Percentiles rank a stretch among this genome's conserved stretches.
Evolutionary conservation across 2,797 vertebrate species (phyloP).

Genomic region (Synanceia verrucosa): DNA sequence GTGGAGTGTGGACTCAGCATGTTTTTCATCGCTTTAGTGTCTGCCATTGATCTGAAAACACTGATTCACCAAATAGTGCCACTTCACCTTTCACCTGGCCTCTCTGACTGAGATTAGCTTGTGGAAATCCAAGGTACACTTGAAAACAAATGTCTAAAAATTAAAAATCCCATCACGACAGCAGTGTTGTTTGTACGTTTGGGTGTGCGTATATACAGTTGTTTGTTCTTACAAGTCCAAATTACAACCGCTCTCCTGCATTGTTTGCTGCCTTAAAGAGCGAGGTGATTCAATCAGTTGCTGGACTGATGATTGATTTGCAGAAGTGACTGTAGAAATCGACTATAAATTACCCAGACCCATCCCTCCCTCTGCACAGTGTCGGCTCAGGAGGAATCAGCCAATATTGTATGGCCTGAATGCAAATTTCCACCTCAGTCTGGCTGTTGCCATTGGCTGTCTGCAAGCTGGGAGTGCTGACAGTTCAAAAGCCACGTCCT

Average conservation of each 20-base stretch:
- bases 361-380: constrained; percentile 44
- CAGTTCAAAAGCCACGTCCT: constrained; percentile 57
- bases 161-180: too few relatives aligned
- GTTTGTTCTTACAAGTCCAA: constrained; percentile 38
- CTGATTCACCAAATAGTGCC: constrained; percentile 52
- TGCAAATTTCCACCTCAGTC: constrained; percentile 58
- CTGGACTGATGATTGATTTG: constrained; percentile 62
- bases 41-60: constrained; percentile 58
- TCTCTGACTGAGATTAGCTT: constrained; percentile 35
- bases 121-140: constrained; percentile 23
- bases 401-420: constrained; percentile 42
- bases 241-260: constrained; percentile 42
- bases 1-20: constrained; percentile 48
- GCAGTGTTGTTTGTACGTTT: background rate
- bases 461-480: constrained; percentile 39
- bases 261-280: constrained; percentile 51
- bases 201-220: background rate
- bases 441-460: constrained; percentile 19
- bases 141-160: constrained; percentile 6
- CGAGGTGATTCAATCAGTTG: constrained; percentile 60
- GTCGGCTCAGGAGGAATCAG: constrained; percentile 42
- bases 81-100: constrained; percentile 47
- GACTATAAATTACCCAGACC: constrained; percentile 65
- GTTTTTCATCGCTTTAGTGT: constrained; percentile 40
- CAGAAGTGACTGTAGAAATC: constrained; percentile 64